Percentiles rank a stretch among this genome's conserved stretches.
These are phyloP conservation scores for Chaetorhynchus papuensis DNA, from an alignment of 2,113 vertebrate species.

Conservation along the genomic window DNA sequence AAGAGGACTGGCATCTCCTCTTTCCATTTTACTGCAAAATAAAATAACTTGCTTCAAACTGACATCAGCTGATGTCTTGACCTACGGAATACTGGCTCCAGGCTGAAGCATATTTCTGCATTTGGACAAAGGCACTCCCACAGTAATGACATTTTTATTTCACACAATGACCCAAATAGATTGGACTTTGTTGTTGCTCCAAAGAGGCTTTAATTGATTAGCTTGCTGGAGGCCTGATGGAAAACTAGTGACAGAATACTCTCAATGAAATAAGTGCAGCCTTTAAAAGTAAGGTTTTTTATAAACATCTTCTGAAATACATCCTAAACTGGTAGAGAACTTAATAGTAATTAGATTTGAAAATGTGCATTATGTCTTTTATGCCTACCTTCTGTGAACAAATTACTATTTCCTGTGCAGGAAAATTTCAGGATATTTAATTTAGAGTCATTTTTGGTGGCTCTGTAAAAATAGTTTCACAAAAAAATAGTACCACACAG, in stretches of 20 bases:
- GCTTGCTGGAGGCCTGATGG: neutral
- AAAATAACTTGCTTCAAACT: neutral
- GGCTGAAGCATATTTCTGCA: neutral
- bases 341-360: neutral
- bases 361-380: neutral
- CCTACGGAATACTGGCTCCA: neutral
- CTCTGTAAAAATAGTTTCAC: neutral
- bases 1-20: neutral
- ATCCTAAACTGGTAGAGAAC: neutral
- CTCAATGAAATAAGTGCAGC: neutral
- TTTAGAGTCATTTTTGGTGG: neutral
- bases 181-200: neutral
- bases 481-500: neutral
- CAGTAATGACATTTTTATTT: neutral
- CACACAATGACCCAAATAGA: neutral
- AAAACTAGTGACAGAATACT: neutral
- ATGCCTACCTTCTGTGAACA: neutral
- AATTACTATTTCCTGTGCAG: neutral
- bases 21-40: neutral
- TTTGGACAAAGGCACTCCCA: neutral
- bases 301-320: neutral
- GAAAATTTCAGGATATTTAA: neutral
- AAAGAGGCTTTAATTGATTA: constrained; percentile 3
- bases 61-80: neutral
- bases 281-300: neutral